Base-by-base conservation (phyloP, 2,888 invertebrate species). In the Chrysolina americana region DNA sequence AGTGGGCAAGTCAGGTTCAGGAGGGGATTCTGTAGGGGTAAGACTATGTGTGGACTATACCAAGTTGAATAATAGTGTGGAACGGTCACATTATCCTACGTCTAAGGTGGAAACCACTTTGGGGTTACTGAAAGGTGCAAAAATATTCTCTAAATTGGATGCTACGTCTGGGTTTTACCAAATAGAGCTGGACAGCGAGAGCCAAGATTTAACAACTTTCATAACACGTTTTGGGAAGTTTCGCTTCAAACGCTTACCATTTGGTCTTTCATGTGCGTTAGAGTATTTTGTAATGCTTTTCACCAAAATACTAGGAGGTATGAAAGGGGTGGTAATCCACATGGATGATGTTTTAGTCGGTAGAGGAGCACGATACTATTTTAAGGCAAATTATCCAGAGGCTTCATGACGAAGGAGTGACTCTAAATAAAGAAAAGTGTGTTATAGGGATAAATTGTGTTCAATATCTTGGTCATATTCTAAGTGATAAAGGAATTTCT, bases 341-440 rank as follows among this genome's bases (percentile, higher is more conserved):
- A n/a, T n/a, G n/a, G n/a, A n/a, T n/a, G n/a, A n/a, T 48, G 13
- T 10, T 48, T 13, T 13, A 48, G 48, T 48, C 48, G 48, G 48
- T 48, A 10, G 48, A 48, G 48, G 48, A 48, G 15, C 15, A 48
- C 48, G 48, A 48, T 48, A 48, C 48, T 6, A 48, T 48, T 48
- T 48, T 48, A 48, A 48, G 48, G 48, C 9, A 48, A 48, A 13
- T 48, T 15, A 10, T 48, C 48, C 48, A 48, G 15, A 48, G 48
- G 48, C 48, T 48, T 4, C 48, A 48, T 48, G 48, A 6, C 48
- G 48, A 48, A 48, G 48, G 48, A 48, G 48, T 48, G 48, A 48
- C 71, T 11, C 36, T 74, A n/a, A 74, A 74, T 56, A 70, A 71
- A 59, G n/a, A 13, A 19, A 74, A 71, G 48, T 48, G 48, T 13